Evolutionary conservation across 1,140 invertebrate species (phyloP).

Genomic region (Ladona fulva): DNA sequence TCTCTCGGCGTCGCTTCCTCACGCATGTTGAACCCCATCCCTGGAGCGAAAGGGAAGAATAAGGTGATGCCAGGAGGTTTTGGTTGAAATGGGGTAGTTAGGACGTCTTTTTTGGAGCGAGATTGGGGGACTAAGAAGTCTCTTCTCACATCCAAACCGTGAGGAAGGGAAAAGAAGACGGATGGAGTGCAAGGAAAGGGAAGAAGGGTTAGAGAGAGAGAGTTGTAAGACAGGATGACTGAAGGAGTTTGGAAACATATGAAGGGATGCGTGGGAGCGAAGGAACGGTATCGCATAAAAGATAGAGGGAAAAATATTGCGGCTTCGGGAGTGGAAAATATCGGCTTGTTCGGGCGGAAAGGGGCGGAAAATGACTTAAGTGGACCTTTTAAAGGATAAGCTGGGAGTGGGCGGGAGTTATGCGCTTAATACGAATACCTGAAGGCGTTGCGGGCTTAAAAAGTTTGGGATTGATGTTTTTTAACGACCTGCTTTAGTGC

Average conservation of each 20-base stretch:
- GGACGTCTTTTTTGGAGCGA: not conserved
- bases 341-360: too few species aligned
- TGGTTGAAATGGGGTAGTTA: not conserved
- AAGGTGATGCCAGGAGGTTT: not conserved
- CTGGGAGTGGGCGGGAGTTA: too few species aligned
- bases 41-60: not conserved
- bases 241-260: not conserved
- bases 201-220: not conserved
- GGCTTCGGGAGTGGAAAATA: not conserved
- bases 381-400: too few species aligned
- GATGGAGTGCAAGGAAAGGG: not conserved
- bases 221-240: not conserved
- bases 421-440: too few species aligned
- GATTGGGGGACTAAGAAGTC: not conserved
- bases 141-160: not conserved
- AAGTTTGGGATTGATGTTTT: too few species aligned
- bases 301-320: not conserved
- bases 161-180: not conserved
- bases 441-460: too few species aligned
- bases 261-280: not conserved
- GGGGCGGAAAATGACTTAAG: too few species aligned
- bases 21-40: too few species aligned
- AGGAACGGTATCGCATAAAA: not conserved
- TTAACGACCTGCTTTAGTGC: too few species aligned
- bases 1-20: too few species aligned